Base-by-base conservation (phyloP, 2,797 vertebrate species). In the Mustela erminea region DNA sequence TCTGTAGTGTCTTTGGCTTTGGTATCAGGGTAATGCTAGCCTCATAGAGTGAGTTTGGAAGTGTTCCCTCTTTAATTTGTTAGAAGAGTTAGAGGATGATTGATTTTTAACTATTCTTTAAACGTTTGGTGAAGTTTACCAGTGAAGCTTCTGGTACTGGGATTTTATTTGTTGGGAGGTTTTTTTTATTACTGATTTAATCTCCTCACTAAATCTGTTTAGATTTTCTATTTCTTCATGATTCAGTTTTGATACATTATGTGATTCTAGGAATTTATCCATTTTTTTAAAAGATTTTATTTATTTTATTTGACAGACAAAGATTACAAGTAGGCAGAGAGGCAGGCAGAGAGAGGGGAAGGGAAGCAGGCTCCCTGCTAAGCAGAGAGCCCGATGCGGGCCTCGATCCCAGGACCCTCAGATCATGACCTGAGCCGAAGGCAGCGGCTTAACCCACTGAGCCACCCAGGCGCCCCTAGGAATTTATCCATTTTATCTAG, bases 151-250 rank as follows among this genome's bases (percentile, higher is more conserved):
- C 29, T 93, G 23, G 7, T 58, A 13, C 35, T 29, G 52, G 60
- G 2, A 54, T 78, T 90, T 72, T 81, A n/a, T 90, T 41, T 80
- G 8, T 56, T 66, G n/a, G 13, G 29, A 32, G 35, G 9, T 35
- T 85, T 74, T 68, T 68, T 93, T 77, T 62, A 68, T 54, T 93
- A 84, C 6, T n/a, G 49, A 80, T 84, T 90, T 43, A 60, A 32
- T 80, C 56, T 84, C 15, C 27, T 81, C 85, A 11, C 58, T 90
- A 68, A 1, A 17, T 87, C 32, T 90, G 29, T 77, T 87, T 32
- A 83, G 10, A 87, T 83, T 92, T 94, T 86, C n/a, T 81, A 23
- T 62, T 77, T 89, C 43, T 78, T 90, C 15, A 46, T 92, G 62
- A 92, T 49, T 70, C 8, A 35, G 43, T 92, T 91, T 77, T 49